Evolutionary conservation across 2,888 invertebrate genomes (phyloP), one percentile per base, ranked within the genome.

Genomic region (Cephus spinipes): DNA sequence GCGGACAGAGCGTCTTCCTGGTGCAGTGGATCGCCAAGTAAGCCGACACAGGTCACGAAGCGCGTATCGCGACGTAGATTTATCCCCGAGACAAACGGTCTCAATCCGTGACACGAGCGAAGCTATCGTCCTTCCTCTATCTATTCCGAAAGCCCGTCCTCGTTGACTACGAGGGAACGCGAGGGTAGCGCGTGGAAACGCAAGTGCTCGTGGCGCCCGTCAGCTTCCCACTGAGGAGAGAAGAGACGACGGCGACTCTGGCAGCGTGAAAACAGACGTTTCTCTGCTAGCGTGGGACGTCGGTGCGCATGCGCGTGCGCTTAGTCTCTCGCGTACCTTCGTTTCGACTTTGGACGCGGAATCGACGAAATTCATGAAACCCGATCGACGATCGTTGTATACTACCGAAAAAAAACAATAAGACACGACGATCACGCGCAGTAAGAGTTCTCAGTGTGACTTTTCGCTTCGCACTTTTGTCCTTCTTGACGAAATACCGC

Each of bases 281-380:
- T 71, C 32, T 71, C 71, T 1, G 30, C 30, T 33, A 40, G 68
- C 75, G 36, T 32, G 69, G 15, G 68, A n/a, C 68, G 73, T 55
- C 73, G 33, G 69, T 35, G 69, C 36, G 76, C 77, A 35, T 34
- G 31, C 78, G 76, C 75, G 78, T 32, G 75, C 31, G 76, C 36
- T 15, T 68, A 55, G 15, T 6, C 23, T 6, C 23, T 55, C 55
- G 55, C 55, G 55, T 55, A 55, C 55, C 23, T 55, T 23, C 55
- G 55, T 55, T 55, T 55, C 55, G 55, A 55, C 55, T 55, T 55
- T 15, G 55, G 55, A 55, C 9, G 55, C 55, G 55, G 23, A 55
- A 55, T 55, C 9, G 23, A 23, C 9, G 23, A 23, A 23, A 23
- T 23, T 23, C 55, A 23, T 9, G 15, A 55, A 55, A 23, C 23